Evolutionary conservation across 2,888 invertebrate species (phyloP), one percentile per base, ranked within the genome.

Genomic region (Eupithecia dodoneata): DNA sequence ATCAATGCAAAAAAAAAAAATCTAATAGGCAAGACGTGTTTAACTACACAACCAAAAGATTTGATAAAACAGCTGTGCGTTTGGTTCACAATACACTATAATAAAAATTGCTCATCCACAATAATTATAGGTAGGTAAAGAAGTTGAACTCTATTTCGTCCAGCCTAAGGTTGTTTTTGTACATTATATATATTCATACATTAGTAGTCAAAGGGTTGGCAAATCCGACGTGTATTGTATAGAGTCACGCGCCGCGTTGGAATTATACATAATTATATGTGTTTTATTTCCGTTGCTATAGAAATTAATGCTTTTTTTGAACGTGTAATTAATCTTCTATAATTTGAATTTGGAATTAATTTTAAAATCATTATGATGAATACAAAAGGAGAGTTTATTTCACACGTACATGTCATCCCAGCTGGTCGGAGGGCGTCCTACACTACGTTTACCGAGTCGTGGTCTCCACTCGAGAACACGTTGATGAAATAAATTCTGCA

Each of bases 21-120:
- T 30, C 41, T 45, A 63, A 71, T 42, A 71, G 52, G 41, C 65
- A 12, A 73, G 47, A 66, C 84, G 83, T 82, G 84, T 76, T 83
- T 76, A 76, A 75, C 42, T 70, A 72, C 71, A 71, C 75, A 80
- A 83, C 83, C 81, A 77, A 81, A 81, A 83, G 83, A 85, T 85
- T 88, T 87, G 83, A 84, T 80, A 82, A 76, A 86, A 85, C 88
- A 88, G 88, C 86, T 88, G 88, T 86, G 79, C 82, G 74, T 79
- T 83, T 81, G 77, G 79, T 78, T 81, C 85, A 90, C 90, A 91
- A 91, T 90, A 86, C 87, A 89, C 89, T 90, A 92, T 92, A 91
- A 91, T 93, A 92, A 94, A 94, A 94, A 93, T 93, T 92, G 91
- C 92, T 91, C 94, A 92, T 93, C 93, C 93, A 92, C 89, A 89